Evolutionary conservation across 2,113 vertebrate species (phyloP).

Genomic region (Mesocricetus auratus): DNA sequence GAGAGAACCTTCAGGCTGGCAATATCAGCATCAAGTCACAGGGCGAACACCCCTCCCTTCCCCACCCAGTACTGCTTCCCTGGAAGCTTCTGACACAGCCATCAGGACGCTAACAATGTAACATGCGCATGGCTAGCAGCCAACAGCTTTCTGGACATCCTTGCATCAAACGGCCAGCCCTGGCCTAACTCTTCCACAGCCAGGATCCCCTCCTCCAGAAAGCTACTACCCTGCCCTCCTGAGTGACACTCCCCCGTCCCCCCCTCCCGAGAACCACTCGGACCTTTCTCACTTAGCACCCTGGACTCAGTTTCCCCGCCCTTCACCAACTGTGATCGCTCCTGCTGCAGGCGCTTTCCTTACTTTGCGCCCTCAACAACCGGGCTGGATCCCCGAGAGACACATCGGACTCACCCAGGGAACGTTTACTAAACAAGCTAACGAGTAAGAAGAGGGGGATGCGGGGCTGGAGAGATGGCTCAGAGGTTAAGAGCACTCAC

Average conservation of each 20-base stretch:
- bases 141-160: background rate
- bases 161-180: background rate
- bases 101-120: background rate
- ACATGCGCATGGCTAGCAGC: background rate
- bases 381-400: background rate
- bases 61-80: background rate
- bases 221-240: background rate
- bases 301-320: background rate
- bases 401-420: background rate
- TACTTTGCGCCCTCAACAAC: background rate
- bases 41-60: background rate
- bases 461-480: too few species aligned
- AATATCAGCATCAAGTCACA: background rate
- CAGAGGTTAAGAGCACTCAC: too few species aligned
- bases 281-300: background rate
- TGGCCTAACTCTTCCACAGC: background rate
- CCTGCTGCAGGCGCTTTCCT: background rate
- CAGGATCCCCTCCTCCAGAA: background rate
- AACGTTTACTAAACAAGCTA: background rate
- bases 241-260: too few species aligned
- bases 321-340: background rate
- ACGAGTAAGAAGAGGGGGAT: background rate
- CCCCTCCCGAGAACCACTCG: fast-evolving
- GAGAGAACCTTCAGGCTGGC: background rate
- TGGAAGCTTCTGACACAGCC: background rate